These are phyloP conservation scores for Geotrypetes seraphini DNA, from an alignment of 2,797 vertebrate genomes.

Conservation along the genomic window DNA sequence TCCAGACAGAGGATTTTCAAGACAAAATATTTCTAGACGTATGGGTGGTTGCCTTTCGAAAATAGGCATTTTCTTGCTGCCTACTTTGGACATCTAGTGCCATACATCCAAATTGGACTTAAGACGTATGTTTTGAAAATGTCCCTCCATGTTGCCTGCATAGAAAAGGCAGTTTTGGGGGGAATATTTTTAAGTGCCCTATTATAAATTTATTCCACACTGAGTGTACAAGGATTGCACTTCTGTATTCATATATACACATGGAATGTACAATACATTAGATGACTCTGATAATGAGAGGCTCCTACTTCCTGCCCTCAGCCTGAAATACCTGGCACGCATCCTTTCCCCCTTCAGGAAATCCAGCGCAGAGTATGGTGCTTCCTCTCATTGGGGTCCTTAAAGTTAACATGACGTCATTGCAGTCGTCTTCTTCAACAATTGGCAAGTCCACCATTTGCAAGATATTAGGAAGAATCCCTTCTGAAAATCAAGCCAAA, in stretches of 20 bases:
- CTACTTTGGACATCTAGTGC: too few relatives aligned
- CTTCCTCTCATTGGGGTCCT: constrained; percentile 32
- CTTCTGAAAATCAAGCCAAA: constrained; percentile 52
- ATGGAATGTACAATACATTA: neutral
- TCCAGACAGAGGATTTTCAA: too few relatives aligned
- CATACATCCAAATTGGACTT: too few relatives aligned
- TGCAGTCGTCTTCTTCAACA: constrained; percentile 55
- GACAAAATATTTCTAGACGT: too few relatives aligned
- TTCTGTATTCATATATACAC: neutral
- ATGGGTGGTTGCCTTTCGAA: too few relatives aligned
- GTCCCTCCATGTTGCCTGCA: too few relatives aligned
- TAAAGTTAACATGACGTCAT: constrained; percentile 47
- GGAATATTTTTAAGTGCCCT: too few relatives aligned
- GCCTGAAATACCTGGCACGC: constrained; percentile 81
- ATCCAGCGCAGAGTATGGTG: constrained; percentile 73
- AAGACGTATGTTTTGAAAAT: too few relatives aligned
- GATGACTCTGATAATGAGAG: too few relatives aligned
- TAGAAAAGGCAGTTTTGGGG: too few relatives aligned
- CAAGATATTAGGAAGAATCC: constrained; percentile 48
- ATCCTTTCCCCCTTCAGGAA: constrained; percentile 68
- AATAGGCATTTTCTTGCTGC: too few relatives aligned
- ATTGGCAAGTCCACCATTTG: constrained; percentile 66
- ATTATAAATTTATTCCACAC: too few relatives aligned
- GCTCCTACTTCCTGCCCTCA: neutral
- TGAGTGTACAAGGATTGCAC: neutral